These are phyloP conservation scores for Chymomyza amoena DNA, from an alignment of 2,888 invertebrate species.

Conservation along the genomic window DNA sequence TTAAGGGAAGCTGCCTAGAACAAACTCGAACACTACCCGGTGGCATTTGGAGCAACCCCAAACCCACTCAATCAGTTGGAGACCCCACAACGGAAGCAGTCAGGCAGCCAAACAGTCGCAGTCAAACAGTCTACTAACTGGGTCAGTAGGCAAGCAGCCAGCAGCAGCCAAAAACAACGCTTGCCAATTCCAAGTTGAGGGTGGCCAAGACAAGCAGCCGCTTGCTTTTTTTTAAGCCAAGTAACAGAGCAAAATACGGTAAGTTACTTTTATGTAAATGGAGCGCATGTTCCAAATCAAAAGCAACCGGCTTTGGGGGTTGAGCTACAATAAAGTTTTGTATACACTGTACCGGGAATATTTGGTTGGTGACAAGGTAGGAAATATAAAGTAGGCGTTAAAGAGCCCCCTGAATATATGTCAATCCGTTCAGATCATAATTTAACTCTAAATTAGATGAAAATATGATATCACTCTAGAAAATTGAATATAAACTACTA, in stretches of 20 bases:
- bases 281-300: neutral
- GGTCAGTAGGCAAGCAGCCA: conserved; percentile 37
- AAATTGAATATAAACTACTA: too few species aligned
- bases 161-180: conserved; percentile 2
- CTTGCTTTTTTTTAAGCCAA: neutral
- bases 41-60: conserved; percentile 28
- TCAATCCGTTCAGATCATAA: too few species aligned
- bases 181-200: neutral
- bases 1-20: neutral
- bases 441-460: too few species aligned
- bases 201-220: neutral
- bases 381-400: too few species aligned
- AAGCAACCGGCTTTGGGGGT: neutral
- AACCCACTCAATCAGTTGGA: neutral
- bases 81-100: neutral
- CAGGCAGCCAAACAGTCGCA: neutral
- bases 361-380: too few species aligned
- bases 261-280: neutral
- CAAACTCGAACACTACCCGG: conserved; percentile 28
- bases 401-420: too few species aligned
- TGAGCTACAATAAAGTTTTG: neutral
- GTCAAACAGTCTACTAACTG: conserved; percentile 37
- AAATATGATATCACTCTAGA: too few species aligned
- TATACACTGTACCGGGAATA: neutral
- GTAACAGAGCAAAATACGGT: neutral